These are phyloP conservation scores for Salvelinus fontinalis DNA, from an alignment of 2,113 vertebrate species.

Conservation along the genomic window DNA sequence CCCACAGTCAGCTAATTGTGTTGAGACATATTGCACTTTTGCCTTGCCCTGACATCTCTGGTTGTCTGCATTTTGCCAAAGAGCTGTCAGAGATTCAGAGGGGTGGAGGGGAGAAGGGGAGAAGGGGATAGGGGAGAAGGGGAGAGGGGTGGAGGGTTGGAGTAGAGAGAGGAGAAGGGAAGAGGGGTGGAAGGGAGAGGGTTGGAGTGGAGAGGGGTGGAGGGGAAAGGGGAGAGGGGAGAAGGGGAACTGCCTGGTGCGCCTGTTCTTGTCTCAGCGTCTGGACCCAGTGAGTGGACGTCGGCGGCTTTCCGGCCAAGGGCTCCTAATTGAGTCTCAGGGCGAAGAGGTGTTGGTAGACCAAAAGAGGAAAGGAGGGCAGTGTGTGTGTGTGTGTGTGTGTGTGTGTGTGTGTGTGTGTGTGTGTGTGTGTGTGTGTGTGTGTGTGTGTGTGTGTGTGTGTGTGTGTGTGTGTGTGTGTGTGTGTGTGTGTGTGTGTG, in stretches of 20 bases:
- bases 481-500: no score
- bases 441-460: no score
- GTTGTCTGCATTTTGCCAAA: slow-evolving; percentile 28
- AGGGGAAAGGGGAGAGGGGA: no score
- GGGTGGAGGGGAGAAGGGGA: slow-evolving; percentile 27
- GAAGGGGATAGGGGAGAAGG: slow-evolving; percentile 23
- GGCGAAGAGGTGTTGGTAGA: no score
- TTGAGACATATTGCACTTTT: slow-evolving; percentile 71
- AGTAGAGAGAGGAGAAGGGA: no score
- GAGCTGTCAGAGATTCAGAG: slow-evolving; percentile 26
- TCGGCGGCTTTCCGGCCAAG: slow-evolving; percentile 48
- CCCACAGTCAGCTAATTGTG: slow-evolving; percentile 56
- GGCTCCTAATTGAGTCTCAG: slow-evolving; percentile 53
- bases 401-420: no score
- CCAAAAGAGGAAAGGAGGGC: no score
- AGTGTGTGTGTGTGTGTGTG: no score
- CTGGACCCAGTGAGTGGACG: slow-evolving; percentile 25
- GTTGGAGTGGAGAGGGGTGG: no score
- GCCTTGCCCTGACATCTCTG: slow-evolving; percentile 62
- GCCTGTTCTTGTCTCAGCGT: slow-evolving; percentile 65
- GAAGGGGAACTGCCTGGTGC: slow-evolving; percentile 54
- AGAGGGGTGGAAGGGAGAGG: no score
- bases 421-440: no score
- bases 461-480: no score
- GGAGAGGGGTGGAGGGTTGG: background rate